Base-by-base conservation (phyloP, 2,113 vertebrate genomes). In the Chitala chitala region DNA sequence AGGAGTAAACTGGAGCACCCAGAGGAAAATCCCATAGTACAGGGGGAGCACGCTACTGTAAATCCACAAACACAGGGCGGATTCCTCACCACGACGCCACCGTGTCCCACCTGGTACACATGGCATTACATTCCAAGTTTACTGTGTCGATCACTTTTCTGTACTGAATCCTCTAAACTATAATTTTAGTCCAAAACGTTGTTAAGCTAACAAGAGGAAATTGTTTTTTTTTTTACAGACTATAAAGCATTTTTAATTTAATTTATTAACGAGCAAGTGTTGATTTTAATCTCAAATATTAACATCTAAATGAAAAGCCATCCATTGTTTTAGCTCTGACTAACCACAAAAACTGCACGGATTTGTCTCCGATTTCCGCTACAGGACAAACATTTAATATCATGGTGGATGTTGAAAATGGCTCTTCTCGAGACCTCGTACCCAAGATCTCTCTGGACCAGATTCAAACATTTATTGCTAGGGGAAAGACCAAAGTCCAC, bases 401-500 rank as follows among this genome's bases (percentile, higher is more conserved):
- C 78, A 53, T 61, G 63, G 84, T 81, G 26, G 82, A 85, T 17
- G 54, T 89, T 54, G 73, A 84, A 64, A 91, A 91, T 66, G 74
- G 78, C 3, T 89, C 89, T 0, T 87, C 88, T 44, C 84, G 74
- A 40, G 77, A 86, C 0, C 78, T 87, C 75, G 85, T 12, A 0
- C 86, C 86, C 15, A 91, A 89, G 77, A 85, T 86, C 74, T 77
- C 64, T 59, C 46, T 91, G 3, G 73, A 40, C 3, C 78, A 75
- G 72, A n/a, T 54, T 4, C 53, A 87, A 20, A 13, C 69, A 1
- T 91, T 79, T 77, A 72, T 1, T 22, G 86, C 84, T 26, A 10
- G 66, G n/a, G 29, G 1, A 8, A 82, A 6, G 6, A 26, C 88
- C 78, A 38, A 42, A 2, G 8, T 55, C 33, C 7, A 24, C 0